Base-by-base conservation (phyloP, 2,888 invertebrate species). In the Lomographa bimaculata region DNA sequence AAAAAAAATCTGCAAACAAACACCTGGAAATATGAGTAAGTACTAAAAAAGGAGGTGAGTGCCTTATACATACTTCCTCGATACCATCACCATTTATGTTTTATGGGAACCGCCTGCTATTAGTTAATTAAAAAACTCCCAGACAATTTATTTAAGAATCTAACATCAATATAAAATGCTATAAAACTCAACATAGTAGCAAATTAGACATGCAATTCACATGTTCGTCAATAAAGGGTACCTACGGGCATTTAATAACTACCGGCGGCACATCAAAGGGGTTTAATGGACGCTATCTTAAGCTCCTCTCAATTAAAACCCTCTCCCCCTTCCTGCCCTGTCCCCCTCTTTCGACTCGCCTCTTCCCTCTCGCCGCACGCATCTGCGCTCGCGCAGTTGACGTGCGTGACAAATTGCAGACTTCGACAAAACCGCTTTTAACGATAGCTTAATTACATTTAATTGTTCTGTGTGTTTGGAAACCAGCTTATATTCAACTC, bases 401-500 rank as follows among this genome's bases (percentile, higher is more conserved):
- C 50, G 64, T 74, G 71, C 78, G 72, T 77, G 72, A 75, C 75
- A 71, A 77, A 78, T 77, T 75, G 71, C 61, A 48, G 52, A 51
- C 57, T 52, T 55, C 52, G 54, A 52, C 55, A 61, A 69, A 69
- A 65, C 61, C 60, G 54, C 52, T 49, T 59, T 57, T 72, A 74
- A 75, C 65, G 66, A 75, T 71, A 69, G 70, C 71, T 73, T 75
- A 78, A 77, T 78, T 74, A 71, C 63, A 40, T 37, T 48, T 76
- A 74, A 78, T 79, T 77, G 65, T 65, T 23, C 24, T 14, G 19
- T 10, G 19, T 20, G 27, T 43, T 32, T 17, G 5, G 11, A 26
- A 9, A 38, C 28, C 30, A 23, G 28, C 29, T 6, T 39, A 37
- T n/a, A n/a, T n/a, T n/a, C n/a, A n/a, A n/a, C n/a, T n/a, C n/a